Base-by-base conservation (phyloP, 1,140 invertebrate genomes). In the Lordiphosa collinella region DNA sequence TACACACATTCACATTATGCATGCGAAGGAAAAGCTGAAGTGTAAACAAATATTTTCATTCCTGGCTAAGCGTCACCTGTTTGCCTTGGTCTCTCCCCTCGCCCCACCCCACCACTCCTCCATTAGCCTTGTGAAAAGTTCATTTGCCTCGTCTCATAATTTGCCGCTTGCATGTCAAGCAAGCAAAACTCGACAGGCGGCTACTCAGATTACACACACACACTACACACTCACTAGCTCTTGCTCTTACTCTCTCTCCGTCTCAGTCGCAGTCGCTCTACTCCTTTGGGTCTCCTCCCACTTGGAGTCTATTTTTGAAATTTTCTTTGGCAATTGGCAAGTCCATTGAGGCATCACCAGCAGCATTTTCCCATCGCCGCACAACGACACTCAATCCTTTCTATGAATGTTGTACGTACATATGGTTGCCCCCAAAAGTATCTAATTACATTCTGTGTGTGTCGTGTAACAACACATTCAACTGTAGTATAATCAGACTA, bases 91-190 rank as follows among this genome's bases (percentile, higher is more conserved):
- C 29, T n/a, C n/a, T n/a, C 29, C 8, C 8, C 16, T n/a, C n/a
- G n/a, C 29, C 7, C 13, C 13, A 47, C 12, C 58, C 4, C n/a
- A n/a, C n/a, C n/a, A n/a, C n/a, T n/a, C 11, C 43, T 35, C 29
- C 8, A 74, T 79, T 79, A 80, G 75, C 76, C 76, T 82, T 79
- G 76, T 82, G 71, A 82, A 82, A 72, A 82, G 76, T 82, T 82
- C 71, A 82, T 84, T 82, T 82, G 76, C 76, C 76, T 49, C 62
- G 58, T 35, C 71, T 82, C 76, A 82, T 82, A 82, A 82, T 82
- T 82, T 76, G 58, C 76, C 62, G 78, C 76, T 82, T 82, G 76
- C 76, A 82, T 82, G 76, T 82, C 66, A 67, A 65, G 72, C 75
- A 65, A 73, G 63, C 40, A 64, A 40, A 56, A 56, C 43, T 63